These are phyloP conservation scores for Calycopis cecrops DNA, from an alignment of 1,140 invertebrate species.

Conservation along the genomic window DNA sequence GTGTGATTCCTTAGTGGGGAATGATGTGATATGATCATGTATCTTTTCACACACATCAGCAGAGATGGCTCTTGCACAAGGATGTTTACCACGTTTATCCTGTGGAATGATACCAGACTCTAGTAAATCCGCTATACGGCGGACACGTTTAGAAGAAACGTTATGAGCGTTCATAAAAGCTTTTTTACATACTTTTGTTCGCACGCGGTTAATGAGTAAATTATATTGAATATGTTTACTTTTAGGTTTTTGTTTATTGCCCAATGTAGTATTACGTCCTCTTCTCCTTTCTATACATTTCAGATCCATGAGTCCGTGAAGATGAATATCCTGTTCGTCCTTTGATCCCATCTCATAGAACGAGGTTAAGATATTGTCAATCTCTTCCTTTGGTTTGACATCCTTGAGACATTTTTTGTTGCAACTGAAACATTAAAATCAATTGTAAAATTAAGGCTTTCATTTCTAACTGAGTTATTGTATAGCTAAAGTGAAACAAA, in stretches of 20 bases:
- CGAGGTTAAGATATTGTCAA: background rate
- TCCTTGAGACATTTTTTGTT: background rate
- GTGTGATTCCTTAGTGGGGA: conserved; percentile 1
- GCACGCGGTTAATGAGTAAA: background rate
- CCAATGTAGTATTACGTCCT: background rate
- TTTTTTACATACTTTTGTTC: background rate
- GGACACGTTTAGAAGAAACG: background rate
- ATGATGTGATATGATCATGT: background rate
- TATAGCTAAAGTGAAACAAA: background rate
- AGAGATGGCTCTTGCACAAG: background rate
- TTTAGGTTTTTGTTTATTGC: background rate
- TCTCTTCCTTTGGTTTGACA: background rate
- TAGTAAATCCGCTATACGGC: background rate
- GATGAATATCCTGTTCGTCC: conserved; percentile 3
- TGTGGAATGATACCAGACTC: too few relatives aligned
- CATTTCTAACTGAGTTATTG: background rate
- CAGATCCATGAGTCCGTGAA: background rate
- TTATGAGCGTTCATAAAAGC: background rate
- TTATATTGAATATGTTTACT: background rate
- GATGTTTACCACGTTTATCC: background rate
- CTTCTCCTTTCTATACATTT: background rate
- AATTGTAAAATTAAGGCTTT: background rate
- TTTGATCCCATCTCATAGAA: background rate
- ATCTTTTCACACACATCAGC: background rate
- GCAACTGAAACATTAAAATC: background rate